These are phyloP conservation scores for Laterallus jamaicensis DNA, from an alignment of 2,113 vertebrate genomes.

Conservation along the genomic window DNA sequence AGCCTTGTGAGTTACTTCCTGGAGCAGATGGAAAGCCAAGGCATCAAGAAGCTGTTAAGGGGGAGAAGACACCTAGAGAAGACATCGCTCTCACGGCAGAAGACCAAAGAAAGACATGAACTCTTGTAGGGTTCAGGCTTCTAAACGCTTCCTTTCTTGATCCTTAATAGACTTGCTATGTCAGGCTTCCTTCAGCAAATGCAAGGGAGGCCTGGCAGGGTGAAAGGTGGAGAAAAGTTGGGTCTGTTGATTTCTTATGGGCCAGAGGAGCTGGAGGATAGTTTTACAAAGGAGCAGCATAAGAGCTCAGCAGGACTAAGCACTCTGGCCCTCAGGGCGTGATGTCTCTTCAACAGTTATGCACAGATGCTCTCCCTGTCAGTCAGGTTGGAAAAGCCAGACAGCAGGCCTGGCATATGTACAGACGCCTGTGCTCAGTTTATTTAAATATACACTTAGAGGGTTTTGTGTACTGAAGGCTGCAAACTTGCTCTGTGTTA, in stretches of 20 bases:
- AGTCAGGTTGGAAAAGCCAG: background rate
- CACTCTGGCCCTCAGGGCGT: background rate
- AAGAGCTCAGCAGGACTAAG: background rate
- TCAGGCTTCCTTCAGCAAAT: background rate
- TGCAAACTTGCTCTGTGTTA: background rate
- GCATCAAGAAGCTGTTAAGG: background rate
- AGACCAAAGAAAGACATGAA: background rate
- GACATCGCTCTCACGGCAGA: background rate
- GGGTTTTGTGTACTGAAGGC: background rate
- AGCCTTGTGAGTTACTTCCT: background rate
- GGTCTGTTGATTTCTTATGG: background rate
- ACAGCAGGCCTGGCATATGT: constrained; percentile 26
- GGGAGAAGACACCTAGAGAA: background rate
- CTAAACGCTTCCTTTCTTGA: background rate
- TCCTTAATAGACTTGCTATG: background rate
- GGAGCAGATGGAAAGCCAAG: background rate
- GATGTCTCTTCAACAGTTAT: background rate
- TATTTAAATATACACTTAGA: constrained; percentile 35
- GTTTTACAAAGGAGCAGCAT: background rate
- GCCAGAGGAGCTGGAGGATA: background rate
- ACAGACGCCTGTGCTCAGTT: background rate
- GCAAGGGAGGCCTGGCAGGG: background rate
- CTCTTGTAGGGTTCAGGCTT: background rate
- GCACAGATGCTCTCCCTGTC: constrained; percentile 26
- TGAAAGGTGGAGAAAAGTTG: background rate